These are phyloP conservation scores for Petrocephalus schoutedeni DNA, from an alignment of 2,797 vertebrate species.

Conservation along the genomic window DNA sequence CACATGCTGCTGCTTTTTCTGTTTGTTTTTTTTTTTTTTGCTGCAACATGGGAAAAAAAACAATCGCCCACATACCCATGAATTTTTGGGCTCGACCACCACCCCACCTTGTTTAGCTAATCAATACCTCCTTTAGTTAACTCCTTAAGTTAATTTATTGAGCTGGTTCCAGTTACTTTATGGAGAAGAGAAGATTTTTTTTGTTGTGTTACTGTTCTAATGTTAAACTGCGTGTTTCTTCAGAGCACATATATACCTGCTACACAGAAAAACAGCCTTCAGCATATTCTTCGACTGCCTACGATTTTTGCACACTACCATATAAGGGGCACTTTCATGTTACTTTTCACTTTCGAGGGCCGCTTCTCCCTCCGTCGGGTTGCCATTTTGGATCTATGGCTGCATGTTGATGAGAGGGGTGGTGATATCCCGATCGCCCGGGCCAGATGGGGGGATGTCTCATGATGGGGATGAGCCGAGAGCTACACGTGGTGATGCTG, in stretches of 20 bases:
- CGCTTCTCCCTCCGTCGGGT: background rate
- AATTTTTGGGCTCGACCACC: background rate
- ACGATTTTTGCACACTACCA: background rate
- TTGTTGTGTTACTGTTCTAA: background rate
- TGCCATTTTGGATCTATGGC: conserved; percentile 3
- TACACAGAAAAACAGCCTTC: background rate
- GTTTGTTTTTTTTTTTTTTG: background rate
- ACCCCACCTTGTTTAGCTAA: background rate
- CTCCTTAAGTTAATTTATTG: background rate
- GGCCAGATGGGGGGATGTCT: background rate
- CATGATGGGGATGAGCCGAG: background rate
- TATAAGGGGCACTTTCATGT: background rate
- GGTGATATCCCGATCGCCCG: background rate
- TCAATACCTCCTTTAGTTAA: background rate
- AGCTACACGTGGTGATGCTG: no score
- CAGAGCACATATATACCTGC: background rate
- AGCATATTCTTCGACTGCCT: background rate
- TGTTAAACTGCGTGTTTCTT: background rate
- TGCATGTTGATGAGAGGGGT: background rate
- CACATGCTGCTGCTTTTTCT: background rate
- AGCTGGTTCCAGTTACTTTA: background rate
- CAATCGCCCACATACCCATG: background rate
- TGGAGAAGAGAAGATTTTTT: background rate
- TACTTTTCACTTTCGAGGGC: background rate
- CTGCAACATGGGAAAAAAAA: no score